Evolutionary conservation across 2,113 vertebrate species (phyloP).

Genomic region (Dromiciops gliroides): DNA sequence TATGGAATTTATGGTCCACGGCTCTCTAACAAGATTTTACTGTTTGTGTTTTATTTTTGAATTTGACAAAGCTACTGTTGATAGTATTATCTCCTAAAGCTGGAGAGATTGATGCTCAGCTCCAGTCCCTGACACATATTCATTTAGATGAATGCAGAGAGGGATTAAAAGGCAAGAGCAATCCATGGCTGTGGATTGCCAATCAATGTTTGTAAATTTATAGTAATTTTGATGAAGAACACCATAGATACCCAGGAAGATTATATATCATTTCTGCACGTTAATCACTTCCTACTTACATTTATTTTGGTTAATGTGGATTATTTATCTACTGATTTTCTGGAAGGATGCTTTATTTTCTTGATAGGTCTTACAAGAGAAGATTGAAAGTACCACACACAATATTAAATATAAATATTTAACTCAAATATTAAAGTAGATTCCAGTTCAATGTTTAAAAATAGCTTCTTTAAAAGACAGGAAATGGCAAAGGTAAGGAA

Average conservation of each 20-base stretch:
- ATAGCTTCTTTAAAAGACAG: constrained; percentile 31
- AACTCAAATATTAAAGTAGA: constrained; percentile 20
- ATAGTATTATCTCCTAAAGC: neutral
- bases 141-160: constrained; percentile 15
- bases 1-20: neutral
- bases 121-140: neutral
- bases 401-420: constrained; percentile 55
- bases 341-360: constrained; percentile 33
- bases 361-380: constrained; percentile 19
- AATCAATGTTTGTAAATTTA: neutral
- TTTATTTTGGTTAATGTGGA: constrained; percentile 30
- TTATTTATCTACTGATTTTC: neutral
- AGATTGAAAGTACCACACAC: constrained; percentile 9
- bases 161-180: constrained; percentile 5
- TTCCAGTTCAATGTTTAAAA: constrained; percentile 11
- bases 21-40: neutral
- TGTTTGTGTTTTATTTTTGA: neutral
- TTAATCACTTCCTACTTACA: neutral
- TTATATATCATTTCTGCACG: neutral
- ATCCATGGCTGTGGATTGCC: neutral
- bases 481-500: neutral
- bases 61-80: constrained; percentile 1
- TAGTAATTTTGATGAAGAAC: constrained; percentile 1
- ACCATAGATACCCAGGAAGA: neutral
- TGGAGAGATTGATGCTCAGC: neutral